Evolutionary conservation across 2,888 invertebrate genomes (phyloP).

Genomic region (Platycheirus albimanus): DNA sequence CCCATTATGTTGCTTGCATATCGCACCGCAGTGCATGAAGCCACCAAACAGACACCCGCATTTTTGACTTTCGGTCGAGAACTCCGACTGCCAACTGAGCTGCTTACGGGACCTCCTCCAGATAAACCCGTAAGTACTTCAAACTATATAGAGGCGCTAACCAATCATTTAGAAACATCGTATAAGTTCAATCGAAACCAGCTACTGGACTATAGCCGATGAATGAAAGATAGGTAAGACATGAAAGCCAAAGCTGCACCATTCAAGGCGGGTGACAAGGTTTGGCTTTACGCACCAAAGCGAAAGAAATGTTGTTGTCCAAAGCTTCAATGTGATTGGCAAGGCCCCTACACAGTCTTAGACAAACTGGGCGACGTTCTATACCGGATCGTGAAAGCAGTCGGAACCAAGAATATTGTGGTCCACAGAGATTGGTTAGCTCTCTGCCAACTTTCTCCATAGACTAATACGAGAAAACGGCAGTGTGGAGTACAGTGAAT

Average conservation of each 20-base stretch:
- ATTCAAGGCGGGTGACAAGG: slow-evolving; percentile 14
- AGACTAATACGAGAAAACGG: too few species aligned
- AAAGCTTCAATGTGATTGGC: slow-evolving; percentile 7
- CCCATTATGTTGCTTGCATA: slow-evolving; percentile 47
- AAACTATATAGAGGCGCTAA: slow-evolving; percentile 17
- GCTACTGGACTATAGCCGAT: slow-evolving; percentile 5
- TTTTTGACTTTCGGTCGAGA: slow-evolving; percentile 68
- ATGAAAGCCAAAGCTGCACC: slow-evolving; percentile 18
- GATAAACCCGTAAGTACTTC: background rate
- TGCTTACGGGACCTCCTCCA: slow-evolving; percentile 75
- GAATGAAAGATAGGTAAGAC: slow-evolving; percentile 24
- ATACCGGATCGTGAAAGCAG: too few species aligned
- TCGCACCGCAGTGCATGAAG: slow-evolving; percentile 54
- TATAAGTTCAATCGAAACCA: slow-evolving; percentile 1
- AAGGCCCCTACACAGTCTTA: too few species aligned
- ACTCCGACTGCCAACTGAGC: slow-evolving; percentile 69
- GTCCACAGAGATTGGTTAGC: too few species aligned
- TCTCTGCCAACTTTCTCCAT: too few species aligned
- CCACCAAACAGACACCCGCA: slow-evolving; percentile 67
- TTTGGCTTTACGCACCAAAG: slow-evolving; percentile 33
- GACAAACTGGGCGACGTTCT: too few species aligned
- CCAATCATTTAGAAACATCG: background rate
- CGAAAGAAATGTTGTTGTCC: slow-evolving; percentile 11
- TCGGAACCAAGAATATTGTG: too few species aligned
- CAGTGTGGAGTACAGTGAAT: too few species aligned